Conservation (phyloP, 1,140 invertebrate genomes). For the Pseudoatta argentina region DNA sequence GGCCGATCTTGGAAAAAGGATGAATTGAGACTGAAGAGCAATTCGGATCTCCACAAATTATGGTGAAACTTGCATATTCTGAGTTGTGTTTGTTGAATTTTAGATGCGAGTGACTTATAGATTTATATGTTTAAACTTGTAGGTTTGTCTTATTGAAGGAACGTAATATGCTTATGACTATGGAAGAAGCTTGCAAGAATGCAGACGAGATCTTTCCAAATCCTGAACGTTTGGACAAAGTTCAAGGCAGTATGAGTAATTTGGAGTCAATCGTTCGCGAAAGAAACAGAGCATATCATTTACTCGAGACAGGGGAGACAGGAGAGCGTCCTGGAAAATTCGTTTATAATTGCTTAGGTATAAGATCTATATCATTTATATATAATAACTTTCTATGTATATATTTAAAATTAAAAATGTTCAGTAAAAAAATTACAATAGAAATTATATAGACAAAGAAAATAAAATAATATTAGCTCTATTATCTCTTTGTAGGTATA, state of each 20-base stretch:
- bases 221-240: constrained; percentile 98
- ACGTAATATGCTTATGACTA: constrained; percentile 98
- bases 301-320: constrained; percentile 95
- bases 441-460: too few relatives aligned
- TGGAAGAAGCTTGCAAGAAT: constrained; percentile 94
- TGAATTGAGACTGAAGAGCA: constrained; percentile 98
- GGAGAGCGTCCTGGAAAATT: constrained; percentile 91
- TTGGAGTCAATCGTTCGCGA: constrained; percentile 96
- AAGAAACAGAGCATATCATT: constrained; percentile 95
- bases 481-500: constrained; percentile 76
- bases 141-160: constrained; percentile 98
- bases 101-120: not conserved
- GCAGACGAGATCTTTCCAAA: constrained; percentile 93
- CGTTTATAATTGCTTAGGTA: constrained; percentile 88
- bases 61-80: constrained; percentile 89
- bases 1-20: constrained; percentile 96
- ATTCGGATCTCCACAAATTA: constrained; percentile 98
- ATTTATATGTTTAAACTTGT: constrained; percentile 46
- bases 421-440: not conserved
- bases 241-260: constrained; percentile 98
- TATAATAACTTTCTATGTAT: constrained; percentile 60
- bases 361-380: constrained; percentile 68
- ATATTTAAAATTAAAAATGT: constrained; percentile 66
- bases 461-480: constrained; percentile 27
- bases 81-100: not conserved